Evolutionary conservation across 2,113 vertebrate genomes (phyloP).

Genomic region (Promerops cafer): DNA sequence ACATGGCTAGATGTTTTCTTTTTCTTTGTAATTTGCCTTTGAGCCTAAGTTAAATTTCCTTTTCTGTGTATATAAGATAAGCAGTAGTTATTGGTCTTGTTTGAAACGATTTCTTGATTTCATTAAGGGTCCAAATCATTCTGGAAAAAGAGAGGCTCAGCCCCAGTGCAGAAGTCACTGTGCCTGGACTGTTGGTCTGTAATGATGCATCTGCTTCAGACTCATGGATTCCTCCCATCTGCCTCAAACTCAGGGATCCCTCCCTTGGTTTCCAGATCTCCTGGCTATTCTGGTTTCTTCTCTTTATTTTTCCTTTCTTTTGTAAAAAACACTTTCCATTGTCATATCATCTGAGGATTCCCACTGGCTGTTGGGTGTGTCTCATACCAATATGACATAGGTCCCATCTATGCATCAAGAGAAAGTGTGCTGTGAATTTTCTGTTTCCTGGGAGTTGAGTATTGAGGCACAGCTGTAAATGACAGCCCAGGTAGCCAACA

Average conservation of each 20-base stretch:
- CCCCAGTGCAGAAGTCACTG: background rate
- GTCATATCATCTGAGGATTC: background rate
- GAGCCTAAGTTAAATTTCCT: background rate
- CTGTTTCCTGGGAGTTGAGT: background rate
- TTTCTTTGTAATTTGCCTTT: conserved; percentile 2
- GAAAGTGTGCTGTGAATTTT: background rate
- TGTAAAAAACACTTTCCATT: background rate
- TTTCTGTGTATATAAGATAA: background rate
- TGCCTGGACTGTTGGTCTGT: background rate
- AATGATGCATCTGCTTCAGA: background rate
- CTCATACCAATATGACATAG: background rate
- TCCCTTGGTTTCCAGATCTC: background rate
- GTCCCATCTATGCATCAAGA: background rate
- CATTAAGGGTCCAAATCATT: background rate
- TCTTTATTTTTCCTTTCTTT: background rate
- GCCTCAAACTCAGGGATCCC: background rate
- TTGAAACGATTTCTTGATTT: conserved; percentile 3
- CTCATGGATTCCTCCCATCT: background rate
- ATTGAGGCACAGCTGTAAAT: background rate
- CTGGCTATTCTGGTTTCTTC: background rate
- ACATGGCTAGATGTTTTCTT: background rate
- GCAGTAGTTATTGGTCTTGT: background rate
- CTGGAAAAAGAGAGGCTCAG: background rate
- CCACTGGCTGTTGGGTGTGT: background rate
- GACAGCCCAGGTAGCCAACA: background rate